These are phyloP conservation scores for Stegophylla sp. DNA, from an alignment of 2,888 invertebrate species.

Conservation along the genomic window DNA sequence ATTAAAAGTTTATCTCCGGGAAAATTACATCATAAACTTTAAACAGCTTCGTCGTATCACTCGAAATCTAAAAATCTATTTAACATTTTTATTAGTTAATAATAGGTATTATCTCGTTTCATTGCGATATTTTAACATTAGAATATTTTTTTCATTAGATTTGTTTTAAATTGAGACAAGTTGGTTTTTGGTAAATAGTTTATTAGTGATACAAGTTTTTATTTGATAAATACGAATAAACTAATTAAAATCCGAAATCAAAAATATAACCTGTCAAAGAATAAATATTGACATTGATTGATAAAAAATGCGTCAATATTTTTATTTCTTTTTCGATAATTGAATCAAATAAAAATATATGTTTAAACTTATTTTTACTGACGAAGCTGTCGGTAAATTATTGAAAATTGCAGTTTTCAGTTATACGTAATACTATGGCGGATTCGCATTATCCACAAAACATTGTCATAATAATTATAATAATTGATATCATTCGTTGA, in stretches of 20 bases:
- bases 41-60: too few relatives aligned
- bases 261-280: not conserved
- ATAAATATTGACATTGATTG: not conserved
- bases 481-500: too few relatives aligned
- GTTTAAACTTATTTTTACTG: not conserved
- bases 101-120: too few relatives aligned
- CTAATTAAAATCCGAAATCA: not conserved
- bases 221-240: not conserved
- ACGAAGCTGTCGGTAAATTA: not conserved
- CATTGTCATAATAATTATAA: too few relatives aligned
- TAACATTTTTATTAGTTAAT: too few relatives aligned
- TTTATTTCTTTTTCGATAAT: not conserved
- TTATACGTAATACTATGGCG: not conserved
- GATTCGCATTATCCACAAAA: not conserved
- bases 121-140: not conserved
- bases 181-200: not conserved
- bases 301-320: not conserved
- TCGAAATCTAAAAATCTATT: too few relatives aligned
- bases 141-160: not conserved
- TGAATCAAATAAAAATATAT: not conserved
- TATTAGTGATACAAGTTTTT: not conserved
- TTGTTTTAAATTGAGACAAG: not conserved
- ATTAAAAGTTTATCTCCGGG: too few relatives aligned
- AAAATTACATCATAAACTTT: too few relatives aligned
- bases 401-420: not conserved